phyloP scores from a whole-genome alignment of 2,113 vertebrate species.

The Chiloscyllium plagiosum region DNA sequence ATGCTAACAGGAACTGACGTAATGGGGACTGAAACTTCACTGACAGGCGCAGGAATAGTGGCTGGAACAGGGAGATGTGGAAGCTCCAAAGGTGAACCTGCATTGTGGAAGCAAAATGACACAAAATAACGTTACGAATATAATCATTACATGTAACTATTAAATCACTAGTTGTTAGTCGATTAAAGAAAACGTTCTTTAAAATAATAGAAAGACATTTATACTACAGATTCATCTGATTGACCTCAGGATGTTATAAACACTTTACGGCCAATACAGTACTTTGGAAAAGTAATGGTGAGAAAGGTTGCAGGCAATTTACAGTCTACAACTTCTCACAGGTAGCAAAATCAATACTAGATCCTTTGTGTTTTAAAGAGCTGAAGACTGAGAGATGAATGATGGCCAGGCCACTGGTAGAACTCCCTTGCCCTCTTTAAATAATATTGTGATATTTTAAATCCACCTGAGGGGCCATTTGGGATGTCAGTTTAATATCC shows the following conservation, averaged over 20 bases:
- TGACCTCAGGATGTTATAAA: not conserved
- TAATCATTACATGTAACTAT: not conserved
- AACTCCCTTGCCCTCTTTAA: not conserved
- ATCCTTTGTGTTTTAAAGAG: not conserved
- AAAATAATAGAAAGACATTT: not conserved
- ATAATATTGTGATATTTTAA: not conserved
- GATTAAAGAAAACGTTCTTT: not conserved
- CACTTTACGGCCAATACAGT: not conserved
- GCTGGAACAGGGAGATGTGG: conserved; percentile 57
- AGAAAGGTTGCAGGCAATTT: not conserved
- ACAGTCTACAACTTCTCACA: not conserved
- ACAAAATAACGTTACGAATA: not conserved
- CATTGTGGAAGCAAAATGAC: conserved; percentile 36
- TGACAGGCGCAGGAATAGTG: conserved; percentile 53
- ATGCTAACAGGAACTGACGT: conserved; percentile 51
- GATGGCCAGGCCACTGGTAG: not conserved
- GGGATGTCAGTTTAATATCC: not conserved
- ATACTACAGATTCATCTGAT: not conserved
- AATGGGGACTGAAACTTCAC: conserved; percentile 58
- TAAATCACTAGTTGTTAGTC: not conserved
- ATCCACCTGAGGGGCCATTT: not conserved
- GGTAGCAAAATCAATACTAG: not conserved
- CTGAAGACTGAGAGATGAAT: not conserved
- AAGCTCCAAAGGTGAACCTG: conserved; percentile 58
- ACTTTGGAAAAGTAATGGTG: not conserved